Evolutionary conservation across 2,888 invertebrate species (phyloP).

Genomic region (Scotopteryx bipunctaria): DNA sequence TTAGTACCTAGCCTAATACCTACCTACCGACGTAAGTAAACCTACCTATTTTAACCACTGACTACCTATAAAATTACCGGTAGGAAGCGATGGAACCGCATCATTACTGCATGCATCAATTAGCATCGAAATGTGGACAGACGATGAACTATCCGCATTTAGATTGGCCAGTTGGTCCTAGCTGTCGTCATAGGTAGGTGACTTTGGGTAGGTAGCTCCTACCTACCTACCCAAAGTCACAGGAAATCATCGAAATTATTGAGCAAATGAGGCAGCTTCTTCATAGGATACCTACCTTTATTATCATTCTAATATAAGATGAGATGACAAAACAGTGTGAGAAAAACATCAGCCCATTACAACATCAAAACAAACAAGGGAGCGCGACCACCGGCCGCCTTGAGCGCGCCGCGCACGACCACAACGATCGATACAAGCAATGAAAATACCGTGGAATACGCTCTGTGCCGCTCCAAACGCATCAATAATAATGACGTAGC

Average conservation of each 20-base stretch:
- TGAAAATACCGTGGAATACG: conserved; percentile 60
- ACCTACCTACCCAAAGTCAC: no score
- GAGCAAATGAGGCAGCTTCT: no score
- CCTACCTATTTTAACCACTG: background rate
- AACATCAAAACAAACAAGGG: conserved; percentile 79
- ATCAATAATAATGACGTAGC: conserved; percentile 23
- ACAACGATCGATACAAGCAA: conserved; percentile 78
- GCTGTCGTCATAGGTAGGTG: no score
- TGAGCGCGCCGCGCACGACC: conserved; percentile 55
- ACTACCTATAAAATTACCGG: conserved; percentile 20
- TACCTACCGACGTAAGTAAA: background rate
- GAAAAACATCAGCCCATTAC: conserved; percentile 26
- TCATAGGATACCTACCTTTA: no score
- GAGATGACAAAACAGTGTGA: no score
- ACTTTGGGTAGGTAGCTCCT: no score
- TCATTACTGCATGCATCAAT: conserved; percentile 22
- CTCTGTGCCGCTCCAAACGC: conserved; percentile 32
- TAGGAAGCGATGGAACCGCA: conserved; percentile 18
- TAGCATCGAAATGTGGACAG: conserved; percentile 1
- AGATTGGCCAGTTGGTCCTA: no score
- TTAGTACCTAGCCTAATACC: background rate
- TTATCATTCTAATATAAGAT: no score
- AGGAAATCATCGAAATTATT: no score
- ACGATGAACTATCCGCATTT: background rate
- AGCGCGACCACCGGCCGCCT: conserved; percentile 56